Evolutionary conservation across 2,113 vertebrate species (phyloP), one percentile per base, ranked within the genome.

Genomic region (Dryoscopus gambensis): DNA sequence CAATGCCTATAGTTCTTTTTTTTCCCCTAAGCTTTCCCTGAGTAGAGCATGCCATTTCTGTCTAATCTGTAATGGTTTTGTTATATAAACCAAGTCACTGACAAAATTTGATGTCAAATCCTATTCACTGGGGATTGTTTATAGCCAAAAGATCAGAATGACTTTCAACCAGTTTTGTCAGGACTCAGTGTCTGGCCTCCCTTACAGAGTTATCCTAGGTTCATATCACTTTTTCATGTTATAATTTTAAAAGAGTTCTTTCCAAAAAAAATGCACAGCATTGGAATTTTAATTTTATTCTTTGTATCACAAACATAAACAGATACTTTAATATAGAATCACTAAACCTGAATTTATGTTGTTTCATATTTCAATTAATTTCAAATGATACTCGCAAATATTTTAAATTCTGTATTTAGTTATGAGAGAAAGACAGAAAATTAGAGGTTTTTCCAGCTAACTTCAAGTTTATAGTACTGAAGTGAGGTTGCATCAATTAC

Each of bases 81-180:
- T 55, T 87, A 94, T 49, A 71, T 27, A 53, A 96, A 85, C 49
- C 39, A 83, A 91, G 68, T 19, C 63, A 79, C 42, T 88, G 84
- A 89, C 40, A 65, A 82, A 89, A 94, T 71, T 2, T 84, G 30
- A 96, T 74, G 92, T 94, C 83, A 96, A 93, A 79, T 68, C 76
- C 77, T 76, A 56, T 95, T 92, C 90, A 92, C 49, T 83, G 35
- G 55, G 35, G 67, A 84, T 37, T 78, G 37, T 80, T 96, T 80
- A 71, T 59, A 89, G 76, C 15, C 68, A 95, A 95, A 92, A 89
- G 88, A 95, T 53, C 76, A 87, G 77, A 94, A 95, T 77, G 53
- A 90, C 88, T 95, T 97, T 75, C 94, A 82, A 92, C 37, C 81
- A 88, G 0, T 89, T 92, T 89, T 93, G 80, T 91, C 87, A 94